Conservation (phyloP, 2,797 vertebrate genomes). For the Lithobates sylvaticus region DNA sequence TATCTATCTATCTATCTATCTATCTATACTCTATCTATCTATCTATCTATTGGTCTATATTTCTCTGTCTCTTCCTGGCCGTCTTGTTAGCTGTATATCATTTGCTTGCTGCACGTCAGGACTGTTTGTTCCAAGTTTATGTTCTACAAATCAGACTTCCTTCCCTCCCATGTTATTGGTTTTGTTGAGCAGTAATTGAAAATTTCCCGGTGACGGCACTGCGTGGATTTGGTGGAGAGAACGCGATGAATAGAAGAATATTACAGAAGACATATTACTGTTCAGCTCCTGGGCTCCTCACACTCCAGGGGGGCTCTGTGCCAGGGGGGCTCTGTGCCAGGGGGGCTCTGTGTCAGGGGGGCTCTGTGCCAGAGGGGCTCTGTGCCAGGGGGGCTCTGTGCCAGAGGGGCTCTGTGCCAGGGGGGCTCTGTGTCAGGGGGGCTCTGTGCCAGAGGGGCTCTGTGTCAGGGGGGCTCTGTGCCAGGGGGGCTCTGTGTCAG, state of each 20-base stretch:
- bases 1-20: not conserved
- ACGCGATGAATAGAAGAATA: not conserved
- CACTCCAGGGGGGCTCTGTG: no score
- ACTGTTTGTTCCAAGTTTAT: not conserved
- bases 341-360: no score
- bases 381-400: no score
- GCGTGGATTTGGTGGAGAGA: not conserved
- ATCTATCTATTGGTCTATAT: no score
- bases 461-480: no score
- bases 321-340: not conserved
- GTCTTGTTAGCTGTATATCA: not conserved
- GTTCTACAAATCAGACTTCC: not conserved
- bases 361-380: no score
- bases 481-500: no score
- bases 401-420: no score
- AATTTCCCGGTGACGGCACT: not conserved
- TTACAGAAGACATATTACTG: not conserved
- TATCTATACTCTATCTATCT: no score
- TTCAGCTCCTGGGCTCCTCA: no score
- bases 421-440: no score
- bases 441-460: no score
- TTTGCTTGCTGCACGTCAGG: not conserved
- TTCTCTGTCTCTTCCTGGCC: not conserved
- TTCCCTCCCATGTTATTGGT: slow-evolving; percentile 8
- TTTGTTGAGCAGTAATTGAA: slow-evolving; percentile 9